A percentile compares a stretch with the other conserved stretches of the same genome.
Conservation (phyloP, 64 coral and sea anemone genomes). For the Catalaphyllia jardinei region DNA sequence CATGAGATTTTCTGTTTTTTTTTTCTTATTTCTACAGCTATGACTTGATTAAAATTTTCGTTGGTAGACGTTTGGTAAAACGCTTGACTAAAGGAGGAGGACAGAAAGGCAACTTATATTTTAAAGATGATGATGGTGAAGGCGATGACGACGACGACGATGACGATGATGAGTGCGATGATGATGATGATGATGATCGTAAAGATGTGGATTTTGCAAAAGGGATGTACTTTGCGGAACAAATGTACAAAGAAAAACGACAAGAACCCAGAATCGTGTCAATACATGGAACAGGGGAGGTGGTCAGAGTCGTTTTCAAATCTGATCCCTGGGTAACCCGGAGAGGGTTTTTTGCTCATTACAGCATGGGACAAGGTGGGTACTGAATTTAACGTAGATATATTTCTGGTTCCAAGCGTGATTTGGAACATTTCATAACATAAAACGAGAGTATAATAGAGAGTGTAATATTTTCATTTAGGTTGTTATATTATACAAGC, state of each 20-base stretch:
- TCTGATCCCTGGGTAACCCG: constrained; percentile 39
- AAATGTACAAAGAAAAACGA: neutral
- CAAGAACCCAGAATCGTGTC: neutral
- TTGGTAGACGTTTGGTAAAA: neutral
- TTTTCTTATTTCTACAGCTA: neutral
- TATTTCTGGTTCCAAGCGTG: no score
- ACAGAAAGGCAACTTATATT: neutral
- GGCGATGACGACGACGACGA: constrained; percentile 3
- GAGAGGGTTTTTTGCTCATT: constrained; percentile 39
- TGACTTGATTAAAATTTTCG: constrained; percentile 21
- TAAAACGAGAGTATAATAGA: no score
- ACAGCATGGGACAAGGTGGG: constrained; percentile 8
- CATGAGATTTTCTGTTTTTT: no score
- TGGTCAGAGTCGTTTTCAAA: constrained; percentile 17
- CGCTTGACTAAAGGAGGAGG: neutral
- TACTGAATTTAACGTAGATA: no score
- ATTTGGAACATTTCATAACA: no score
- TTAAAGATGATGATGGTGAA: neutral
- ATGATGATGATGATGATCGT: neutral
- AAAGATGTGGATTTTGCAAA: neutral
- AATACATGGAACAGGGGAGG: constrained; percentile 18
- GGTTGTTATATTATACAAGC: no score
- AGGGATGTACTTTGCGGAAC: neutral
- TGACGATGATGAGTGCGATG: constrained; percentile 8
- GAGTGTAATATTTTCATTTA: no score